A percentile compares a stretch with the other conserved stretches of the same genome.
phyloP scores from a whole-genome alignment of 1,140 invertebrate species.

The Pogonomyrmex barbatus region DNA sequence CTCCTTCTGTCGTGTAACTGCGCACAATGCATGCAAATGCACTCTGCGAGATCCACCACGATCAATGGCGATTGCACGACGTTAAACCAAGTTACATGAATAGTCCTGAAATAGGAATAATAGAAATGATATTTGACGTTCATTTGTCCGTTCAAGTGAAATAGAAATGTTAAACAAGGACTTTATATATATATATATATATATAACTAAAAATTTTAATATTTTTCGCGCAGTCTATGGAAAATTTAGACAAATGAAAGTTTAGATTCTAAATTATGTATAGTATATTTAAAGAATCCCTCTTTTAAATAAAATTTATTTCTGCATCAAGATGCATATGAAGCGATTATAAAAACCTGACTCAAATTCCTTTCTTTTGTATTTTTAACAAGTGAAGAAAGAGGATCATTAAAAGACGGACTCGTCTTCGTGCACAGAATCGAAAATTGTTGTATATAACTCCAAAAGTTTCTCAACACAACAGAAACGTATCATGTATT shows the following conservation, averaged over 20 bases:
- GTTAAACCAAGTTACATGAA: background rate
- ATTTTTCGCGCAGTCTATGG: background rate
- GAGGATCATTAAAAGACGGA: background rate
- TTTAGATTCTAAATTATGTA: no score
- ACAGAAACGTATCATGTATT: background rate
- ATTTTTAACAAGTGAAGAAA: background rate
- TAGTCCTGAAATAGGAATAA: constrained; percentile 2
- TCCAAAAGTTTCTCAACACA: background rate
- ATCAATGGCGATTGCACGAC: background rate
- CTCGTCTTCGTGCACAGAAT: background rate
- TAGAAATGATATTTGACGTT: background rate
- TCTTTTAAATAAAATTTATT: no score
- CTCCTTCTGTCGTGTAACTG: constrained; percentile 55
- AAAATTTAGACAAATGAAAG: no score
- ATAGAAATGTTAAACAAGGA: background rate
- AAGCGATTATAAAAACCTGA: background rate
- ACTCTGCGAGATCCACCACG: background rate
- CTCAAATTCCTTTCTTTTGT: background rate
- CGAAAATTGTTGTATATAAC: background rate
- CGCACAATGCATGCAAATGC: background rate
- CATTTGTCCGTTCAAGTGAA: background rate
- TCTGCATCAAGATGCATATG: no score
- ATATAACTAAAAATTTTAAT: background rate
- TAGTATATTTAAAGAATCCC: no score
- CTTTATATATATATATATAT: background rate